Evolutionary conservation across 53 echinoderm and acorn worm species (phyloP), one percentile per base, ranked within the genome.

Genomic region (Glandiceps talaboti): DNA sequence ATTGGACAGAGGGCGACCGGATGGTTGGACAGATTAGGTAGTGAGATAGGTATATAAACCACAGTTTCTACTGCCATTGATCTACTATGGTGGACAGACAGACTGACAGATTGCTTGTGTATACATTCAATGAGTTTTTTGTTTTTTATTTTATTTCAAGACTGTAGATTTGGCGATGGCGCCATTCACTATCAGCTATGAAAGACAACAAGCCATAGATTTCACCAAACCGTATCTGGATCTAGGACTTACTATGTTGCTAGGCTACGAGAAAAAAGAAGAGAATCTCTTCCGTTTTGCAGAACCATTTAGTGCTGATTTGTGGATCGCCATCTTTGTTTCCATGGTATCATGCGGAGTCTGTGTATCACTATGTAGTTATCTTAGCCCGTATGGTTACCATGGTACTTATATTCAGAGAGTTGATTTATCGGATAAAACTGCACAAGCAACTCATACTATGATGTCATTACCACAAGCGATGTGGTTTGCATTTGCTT

Each of bases 201-300:
- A 78, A 27, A 31, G 79, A 32, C 32, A 78, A 32, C 79, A 78
- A 78, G 32, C 27, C 1, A 78, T 78, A 1, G 79, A 78, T 26
- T 78, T 78, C 28, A 78, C 79, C 6, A 78, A 78, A 32, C 79
- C 79, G 27, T 78, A 78, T n/a, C 79, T 78, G 1, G 79, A 78
- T 26, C 27, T 78, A 28, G 79, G 79, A 0, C 32, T 78, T 1
- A 78, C 79, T 1, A 32, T 78, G 25, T 28, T 78, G 33, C 27
- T 78, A 32, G 33, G 79, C 31, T 31, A 31, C 31, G 25, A 20
- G 6, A 31, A 30, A 6, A 78, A 78, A 32, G 79, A 78, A 30
- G 32, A 32, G 27, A 32, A 32, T 32, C 79, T 78, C 6, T 78
- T 78, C 32, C 32, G 32, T 6, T 78, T 78, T 31, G 32, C 32